Conservation (phyloP, 2,113 vertebrate genomes). For the Labrus mixtus region DNA sequence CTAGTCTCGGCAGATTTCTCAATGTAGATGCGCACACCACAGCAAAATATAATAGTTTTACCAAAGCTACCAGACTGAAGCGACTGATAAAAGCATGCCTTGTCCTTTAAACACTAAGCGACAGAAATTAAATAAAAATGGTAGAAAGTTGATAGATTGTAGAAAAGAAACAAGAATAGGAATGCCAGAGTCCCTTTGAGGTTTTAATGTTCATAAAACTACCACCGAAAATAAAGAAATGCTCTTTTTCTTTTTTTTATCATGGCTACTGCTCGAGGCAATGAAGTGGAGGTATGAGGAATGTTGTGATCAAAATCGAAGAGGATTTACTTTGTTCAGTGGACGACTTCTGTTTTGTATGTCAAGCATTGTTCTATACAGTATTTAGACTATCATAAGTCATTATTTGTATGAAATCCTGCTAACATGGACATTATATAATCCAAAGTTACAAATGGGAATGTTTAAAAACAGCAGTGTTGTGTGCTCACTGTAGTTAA, state of each 20-base stretch:
- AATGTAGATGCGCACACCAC: neutral
- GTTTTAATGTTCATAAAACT: neutral
- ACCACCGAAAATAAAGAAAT: neutral
- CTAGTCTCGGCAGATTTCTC: conserved; percentile 19
- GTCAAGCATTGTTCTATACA: neutral
- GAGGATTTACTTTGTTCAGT: neutral
- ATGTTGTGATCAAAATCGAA: conserved; percentile 1
- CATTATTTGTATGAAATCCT: neutral
- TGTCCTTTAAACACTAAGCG: conserved; percentile 36
- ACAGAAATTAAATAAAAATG: neutral
- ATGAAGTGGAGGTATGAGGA: neutral
- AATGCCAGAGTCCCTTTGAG: neutral
- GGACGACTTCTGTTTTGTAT: neutral
- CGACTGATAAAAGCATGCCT: conserved; percentile 21
- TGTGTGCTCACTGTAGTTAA: neutral
- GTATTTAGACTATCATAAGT: neutral
- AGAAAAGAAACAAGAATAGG: neutral
- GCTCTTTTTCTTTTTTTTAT: neutral
- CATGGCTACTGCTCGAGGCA: neutral
- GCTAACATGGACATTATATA: neutral
- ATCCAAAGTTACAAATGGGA: neutral
- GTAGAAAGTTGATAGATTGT: neutral
- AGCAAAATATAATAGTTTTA: conserved; percentile 47
- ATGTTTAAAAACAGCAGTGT: neutral
- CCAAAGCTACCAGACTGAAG: conserved; percentile 9